Percentiles rank a stretch among this genome's conserved stretches.
Evolutionary conservation across 2,113 vertebrate species (phyloP).

Genomic region (Romanogobio albipinnatus): DNA sequence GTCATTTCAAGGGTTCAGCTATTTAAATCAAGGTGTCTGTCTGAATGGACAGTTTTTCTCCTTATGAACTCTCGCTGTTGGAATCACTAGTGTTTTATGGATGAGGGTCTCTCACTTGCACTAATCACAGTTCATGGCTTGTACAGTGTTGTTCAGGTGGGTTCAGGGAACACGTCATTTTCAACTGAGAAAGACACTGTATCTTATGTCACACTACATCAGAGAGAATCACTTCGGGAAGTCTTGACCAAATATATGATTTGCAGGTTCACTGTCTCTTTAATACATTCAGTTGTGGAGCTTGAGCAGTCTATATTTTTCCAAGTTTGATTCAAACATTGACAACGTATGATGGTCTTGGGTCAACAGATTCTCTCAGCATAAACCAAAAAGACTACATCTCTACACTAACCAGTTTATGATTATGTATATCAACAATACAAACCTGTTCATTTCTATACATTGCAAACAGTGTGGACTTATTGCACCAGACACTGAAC

Average conservation of each 20-base stretch:
- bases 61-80: neutral
- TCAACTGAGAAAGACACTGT: conserved; percentile 23
- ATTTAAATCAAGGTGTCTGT: neutral
- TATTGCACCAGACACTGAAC: conserved; percentile 42
- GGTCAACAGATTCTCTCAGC: neutral
- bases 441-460: conserved; percentile 30
- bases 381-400: conserved; percentile 26
- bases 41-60: neutral
- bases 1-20: neutral
- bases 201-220: neutral
- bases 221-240: neutral
- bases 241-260: neutral
- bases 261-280: conserved; percentile 8
- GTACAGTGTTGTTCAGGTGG: conserved; percentile 25
- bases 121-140: conserved; percentile 40
- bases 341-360: neutral
- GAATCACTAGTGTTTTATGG: neutral
- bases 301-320: neutral
- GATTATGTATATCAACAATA: conserved; percentile 22
- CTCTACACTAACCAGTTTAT: conserved; percentile 19
- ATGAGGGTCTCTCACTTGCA: conserved; percentile 48
- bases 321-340: neutral
- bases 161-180: conserved; percentile 29
- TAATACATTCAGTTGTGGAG: neutral
- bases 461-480: conserved; percentile 39